These are phyloP conservation scores for Vidua macroura DNA, from an alignment of 2,113 vertebrate genomes.

Conservation along the genomic window DNA sequence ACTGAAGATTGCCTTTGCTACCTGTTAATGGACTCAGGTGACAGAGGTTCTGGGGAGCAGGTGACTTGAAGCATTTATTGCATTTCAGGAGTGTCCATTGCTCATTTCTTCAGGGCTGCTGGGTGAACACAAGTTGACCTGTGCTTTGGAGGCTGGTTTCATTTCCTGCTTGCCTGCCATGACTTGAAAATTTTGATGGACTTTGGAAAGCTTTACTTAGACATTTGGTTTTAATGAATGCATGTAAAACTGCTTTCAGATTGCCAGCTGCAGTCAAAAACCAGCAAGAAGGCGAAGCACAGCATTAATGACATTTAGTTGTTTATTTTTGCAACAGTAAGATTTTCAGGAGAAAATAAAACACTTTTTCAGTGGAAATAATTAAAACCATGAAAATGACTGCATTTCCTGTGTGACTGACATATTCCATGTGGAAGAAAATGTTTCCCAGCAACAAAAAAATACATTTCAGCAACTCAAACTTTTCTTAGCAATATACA, in stretches of 20 bases:
- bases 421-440: neutral
- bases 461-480: neutral
- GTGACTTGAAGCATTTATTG: neutral
- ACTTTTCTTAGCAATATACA: neutral
- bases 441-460: constrained; percentile 23
- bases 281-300: neutral
- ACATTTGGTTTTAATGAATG: constrained; percentile 10
- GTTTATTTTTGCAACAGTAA: constrained; percentile 39
- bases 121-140: neutral
- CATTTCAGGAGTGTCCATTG: accelerated
- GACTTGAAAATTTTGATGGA: neutral
- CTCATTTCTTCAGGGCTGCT: neutral
- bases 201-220: constrained; percentile 2
- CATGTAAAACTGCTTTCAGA: neutral
- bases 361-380: constrained; percentile 44
- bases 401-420: constrained; percentile 49
- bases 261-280: neutral
- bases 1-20: neutral
- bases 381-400: constrained; percentile 57
- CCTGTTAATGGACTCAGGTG: neutral
- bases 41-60: neutral
- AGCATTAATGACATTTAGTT: neutral
- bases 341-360: constrained; percentile 44
- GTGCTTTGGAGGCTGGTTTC: neutral
- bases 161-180: neutral